These are phyloP conservation scores for Thunnus maccoyii DNA, from an alignment of 2,113 vertebrate species.

Conservation along the genomic window DNA sequence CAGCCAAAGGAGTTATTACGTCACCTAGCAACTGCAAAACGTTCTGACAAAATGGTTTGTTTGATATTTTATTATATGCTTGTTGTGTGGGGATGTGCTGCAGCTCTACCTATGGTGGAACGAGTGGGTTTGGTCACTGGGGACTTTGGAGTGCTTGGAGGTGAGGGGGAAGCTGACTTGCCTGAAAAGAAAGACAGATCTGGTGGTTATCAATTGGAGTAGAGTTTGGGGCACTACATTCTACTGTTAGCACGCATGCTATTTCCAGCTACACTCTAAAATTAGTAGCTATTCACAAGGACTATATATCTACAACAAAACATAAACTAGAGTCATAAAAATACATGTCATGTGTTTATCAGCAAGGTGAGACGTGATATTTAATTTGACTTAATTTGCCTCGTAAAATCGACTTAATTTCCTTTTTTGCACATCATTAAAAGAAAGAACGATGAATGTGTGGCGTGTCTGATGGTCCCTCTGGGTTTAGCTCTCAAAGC, in stretches of 20 bases:
- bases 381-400: slow-evolving; percentile 3
- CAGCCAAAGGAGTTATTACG: neutral
- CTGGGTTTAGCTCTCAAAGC: slow-evolving; percentile 37
- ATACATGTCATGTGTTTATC: neutral
- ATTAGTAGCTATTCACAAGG: slow-evolving; percentile 53
- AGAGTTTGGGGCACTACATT: slow-evolving; percentile 14
- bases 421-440: slow-evolving; percentile 18
- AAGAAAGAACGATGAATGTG: neutral
- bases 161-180: slow-evolving; percentile 79
- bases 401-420: neutral
- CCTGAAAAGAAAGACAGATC: slow-evolving; percentile 87
- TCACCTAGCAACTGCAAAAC: neutral
- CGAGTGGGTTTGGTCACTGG: slow-evolving; percentile 82
- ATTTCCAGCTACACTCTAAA: slow-evolving; percentile 26
- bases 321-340: neutral
- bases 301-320: slow-evolving; percentile 17
- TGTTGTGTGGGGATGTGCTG: slow-evolving; percentile 57
- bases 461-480: slow-evolving; percentile 1
- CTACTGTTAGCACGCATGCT: slow-evolving; percentile 68
- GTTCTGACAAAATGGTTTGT: neutral
- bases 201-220: slow-evolving; percentile 61
- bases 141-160: slow-evolving; percentile 77
- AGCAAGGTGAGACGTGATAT: neutral
- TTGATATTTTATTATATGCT: slow-evolving; percentile 5
- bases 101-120: slow-evolving; percentile 78